Base-by-base conservation (phyloP, 1,140 invertebrate genomes). In the Augochlora pura region DNA sequence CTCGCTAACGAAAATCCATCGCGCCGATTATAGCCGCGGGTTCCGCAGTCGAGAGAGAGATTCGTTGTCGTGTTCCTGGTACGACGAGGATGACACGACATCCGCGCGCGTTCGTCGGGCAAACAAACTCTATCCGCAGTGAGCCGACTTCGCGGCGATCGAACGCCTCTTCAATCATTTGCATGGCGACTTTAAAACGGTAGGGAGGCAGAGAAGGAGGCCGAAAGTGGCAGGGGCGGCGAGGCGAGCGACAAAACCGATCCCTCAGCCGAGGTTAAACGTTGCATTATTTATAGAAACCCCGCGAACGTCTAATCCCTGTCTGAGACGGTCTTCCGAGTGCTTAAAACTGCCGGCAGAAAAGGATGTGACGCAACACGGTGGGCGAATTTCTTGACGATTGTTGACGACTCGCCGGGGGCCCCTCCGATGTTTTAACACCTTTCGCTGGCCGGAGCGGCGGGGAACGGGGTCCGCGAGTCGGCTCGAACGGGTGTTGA, bases 241-340 rank as follows among this genome's bases (percentile, higher is more conserved):
- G 49, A 2, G 14, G 49, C 52, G 57, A 57, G n/a, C 18, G 38
- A 59, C 73, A 81, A 76, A 69, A 84, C 77, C 71, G 72, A 77
- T 59, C 59, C 68, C 80, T 39, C 38, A 16, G 65, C 70, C 42
- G 27, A 66, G 69, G 80, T 79, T 83, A 78, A 82, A 82, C 57
- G 86, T 84, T 82, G 85, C 78, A 86, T 85, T 87, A 87, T 87
- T 87, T 87, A 87, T 87, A 86, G 85, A 87, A 86, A 81, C 81
- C 85, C 70, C 63, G 82, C 71, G 77, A 84, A 83, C 82, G 86
- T 74, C 85, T 87, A 87, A 87, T 87, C 85, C 72, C 68, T 59
- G 85, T 87, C 85, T 87, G 81, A 87, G 85, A 87, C 82, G 73
- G 77, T 87, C 78, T 86, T 81, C 85, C 84, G 78, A 74, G 82